These are phyloP conservation scores for Oreortyx pictus DNA, from an alignment of 2,797 vertebrate genomes.

Conservation along the genomic window DNA sequence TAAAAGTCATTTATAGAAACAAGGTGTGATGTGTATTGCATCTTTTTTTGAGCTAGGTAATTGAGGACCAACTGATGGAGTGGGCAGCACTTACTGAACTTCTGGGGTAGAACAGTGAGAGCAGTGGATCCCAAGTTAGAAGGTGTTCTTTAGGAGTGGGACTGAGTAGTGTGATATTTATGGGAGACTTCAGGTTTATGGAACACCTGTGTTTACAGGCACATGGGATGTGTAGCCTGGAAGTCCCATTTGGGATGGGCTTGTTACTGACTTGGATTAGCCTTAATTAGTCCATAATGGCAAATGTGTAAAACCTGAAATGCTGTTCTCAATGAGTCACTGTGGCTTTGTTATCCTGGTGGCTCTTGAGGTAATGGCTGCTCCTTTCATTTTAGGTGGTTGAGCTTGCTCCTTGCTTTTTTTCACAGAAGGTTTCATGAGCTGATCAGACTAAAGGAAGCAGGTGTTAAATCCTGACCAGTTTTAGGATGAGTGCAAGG, in stretches of 20 bases:
- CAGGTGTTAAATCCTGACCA: background rate
- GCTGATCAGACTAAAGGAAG: background rate
- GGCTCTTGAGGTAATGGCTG: background rate
- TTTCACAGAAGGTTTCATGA: background rate
- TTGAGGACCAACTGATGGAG: background rate
- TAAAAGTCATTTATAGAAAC: background rate
- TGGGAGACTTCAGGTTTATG: background rate
- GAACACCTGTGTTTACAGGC: background rate
- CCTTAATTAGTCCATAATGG: background rate
- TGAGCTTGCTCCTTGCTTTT: background rate
- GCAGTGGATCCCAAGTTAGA: background rate
- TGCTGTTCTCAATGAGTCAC: background rate
- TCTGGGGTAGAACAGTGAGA: background rate
- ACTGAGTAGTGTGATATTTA: background rate
- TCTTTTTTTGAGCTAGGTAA: background rate
- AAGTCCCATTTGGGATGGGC: background rate
- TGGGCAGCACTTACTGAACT: background rate
- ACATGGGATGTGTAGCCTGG: background rate
- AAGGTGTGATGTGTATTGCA: background rate
- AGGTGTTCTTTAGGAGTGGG: background rate
- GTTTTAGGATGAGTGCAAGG: background rate
- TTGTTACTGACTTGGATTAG: background rate
- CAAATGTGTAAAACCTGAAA: background rate
- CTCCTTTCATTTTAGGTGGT: background rate
- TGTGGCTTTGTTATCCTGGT: background rate